Base-by-base conservation (phyloP, 1,140 invertebrate species). In the Dryas iulia region DNA sequence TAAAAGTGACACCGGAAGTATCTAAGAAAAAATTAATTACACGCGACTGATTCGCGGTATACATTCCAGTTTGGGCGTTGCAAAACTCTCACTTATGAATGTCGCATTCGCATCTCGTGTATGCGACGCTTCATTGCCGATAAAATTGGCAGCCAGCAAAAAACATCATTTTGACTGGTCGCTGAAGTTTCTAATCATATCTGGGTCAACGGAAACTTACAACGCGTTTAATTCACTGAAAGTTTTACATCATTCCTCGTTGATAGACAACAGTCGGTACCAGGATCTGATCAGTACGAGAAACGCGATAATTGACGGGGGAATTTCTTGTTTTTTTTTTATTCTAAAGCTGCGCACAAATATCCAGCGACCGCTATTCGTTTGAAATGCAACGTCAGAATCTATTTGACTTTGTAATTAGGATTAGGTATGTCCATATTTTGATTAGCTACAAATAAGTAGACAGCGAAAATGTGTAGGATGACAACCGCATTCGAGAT, bases 51-150 rank as follows among this genome's bases (percentile, higher is more conserved):
- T 69, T 66, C 72, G 69, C 77, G 73, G 73, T 81, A 84, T 79
- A 81, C 75, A 88, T 88, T 87, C 88, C 86, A 87, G 87, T 89
- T 90, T 89, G 77, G 88, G 83, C 81, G 74, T 82, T 81, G 84
- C 81, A 83, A 86, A 88, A 91, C 87, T 90, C 89, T 91, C 89
- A 90, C 89, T 91, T 73, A 79, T 82, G 82, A 80, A 86, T 87
- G 87, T 86, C 87, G 84, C 86, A 86, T 89, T 88, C 83, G 82
- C 81, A 88, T 90, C 84, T 87, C 80, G 77, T 77, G 78, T 73
- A 76, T 76, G 71, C 78, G 77, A 81, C 81, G 81, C 75, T 82
- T 81, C 83, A 84, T 87, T 83, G 81, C 82, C 77, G 71, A 88
- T 84, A 83, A 84, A 80, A 87, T 86, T 87, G 84, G 83, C 83